Evolutionary conservation across 2,888 invertebrate species (phyloP), one percentile per base, ranked within the genome.

Genomic region (Autographa gamma): DNA sequence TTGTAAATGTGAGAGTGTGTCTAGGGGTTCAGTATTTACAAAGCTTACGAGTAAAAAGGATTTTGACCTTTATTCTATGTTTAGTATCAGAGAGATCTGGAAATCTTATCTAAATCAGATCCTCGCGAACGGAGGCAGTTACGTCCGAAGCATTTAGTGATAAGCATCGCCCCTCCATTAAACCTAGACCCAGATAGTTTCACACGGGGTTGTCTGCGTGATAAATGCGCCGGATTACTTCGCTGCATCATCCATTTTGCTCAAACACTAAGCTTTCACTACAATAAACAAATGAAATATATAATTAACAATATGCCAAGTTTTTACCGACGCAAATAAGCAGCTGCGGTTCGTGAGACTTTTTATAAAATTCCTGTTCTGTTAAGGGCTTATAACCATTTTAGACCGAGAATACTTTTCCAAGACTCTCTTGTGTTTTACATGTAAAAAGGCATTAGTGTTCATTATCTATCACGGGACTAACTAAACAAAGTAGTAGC

Each of bases 121-220:
- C 48, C 16, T 48, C 16, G 48, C 16, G 1, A 48, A 48, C 54
- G 19, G 54, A 56, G 54, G 54, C 54, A 56, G 54, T 56, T 56
- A 56, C 54, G 54, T 25, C 19, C 54, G 54, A 54, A 56, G 25
- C 54, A 25, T 25, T 56, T 56, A 56, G 5, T 25, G 54, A 56
- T 56, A 25, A 56, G 25, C 54, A 56, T 56, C 54, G 54, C 54
- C 54, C 54, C 25, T 56, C 54, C 13, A 25, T 25, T 56, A 56
- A 25, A 56, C 25, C 54, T 56, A 56, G 54, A 56, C 25, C 54
- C 25, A 56, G 54, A 56, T 56, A 56, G 54, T 56, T 56, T 14
- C 19, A 56, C 19, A 14, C 19, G 54, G 54, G 54, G 25, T 56
- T 19, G 54, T 3, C 48, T 7, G 25, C 54, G 19, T 56, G 54